Evolutionary conservation across 2,888 invertebrate species (phyloP).

Genomic region (Lepidochrysops patricia): DNA sequence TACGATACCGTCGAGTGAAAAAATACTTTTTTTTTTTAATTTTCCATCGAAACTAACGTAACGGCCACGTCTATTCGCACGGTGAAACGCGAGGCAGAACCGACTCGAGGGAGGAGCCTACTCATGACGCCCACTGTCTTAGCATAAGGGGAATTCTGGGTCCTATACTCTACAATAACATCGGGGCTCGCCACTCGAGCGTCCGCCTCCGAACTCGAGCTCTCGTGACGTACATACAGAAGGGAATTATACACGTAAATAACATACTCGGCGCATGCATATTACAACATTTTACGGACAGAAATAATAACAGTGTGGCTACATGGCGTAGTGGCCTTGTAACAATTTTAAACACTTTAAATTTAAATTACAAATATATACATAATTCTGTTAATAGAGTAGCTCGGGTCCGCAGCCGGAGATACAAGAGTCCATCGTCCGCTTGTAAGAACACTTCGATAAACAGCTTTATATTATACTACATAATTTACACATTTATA

Average conservation of each 20-base stretch:
- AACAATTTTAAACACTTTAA: background rate
- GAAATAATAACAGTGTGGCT: too few species aligned
- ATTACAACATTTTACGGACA: background rate
- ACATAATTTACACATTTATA: slow-evolving; percentile 71
- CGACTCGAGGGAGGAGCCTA: slow-evolving; percentile 28
- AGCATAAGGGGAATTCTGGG: slow-evolving; percentile 20
- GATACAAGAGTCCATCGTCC: slow-evolving; percentile 38
- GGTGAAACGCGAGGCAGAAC: slow-evolving; percentile 58
- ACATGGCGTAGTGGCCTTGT: too few species aligned
- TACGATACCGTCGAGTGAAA: slow-evolving; percentile 69
- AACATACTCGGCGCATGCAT: background rate
- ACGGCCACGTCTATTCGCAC: slow-evolving; percentile 54
- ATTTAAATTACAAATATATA: background rate
- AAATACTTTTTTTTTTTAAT: slow-evolving; percentile 71
- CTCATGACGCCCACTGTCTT: slow-evolving; percentile 28
- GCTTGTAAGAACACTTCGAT: slow-evolving; percentile 73
- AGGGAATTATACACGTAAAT: background rate
- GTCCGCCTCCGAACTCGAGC: slow-evolving; percentile 19
- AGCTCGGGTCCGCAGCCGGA: background rate
- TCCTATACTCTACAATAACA: slow-evolving; percentile 30
- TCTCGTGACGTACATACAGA: background rate
- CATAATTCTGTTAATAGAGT: slow-evolving; percentile 14
- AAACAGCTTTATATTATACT: slow-evolving; percentile 68
- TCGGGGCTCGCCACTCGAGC: slow-evolving; percentile 24
- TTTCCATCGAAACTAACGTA: slow-evolving; percentile 63